Base-by-base conservation (phyloP, 2,113 vertebrate genomes). In the Cyprinodon brontotheroides region DNA sequence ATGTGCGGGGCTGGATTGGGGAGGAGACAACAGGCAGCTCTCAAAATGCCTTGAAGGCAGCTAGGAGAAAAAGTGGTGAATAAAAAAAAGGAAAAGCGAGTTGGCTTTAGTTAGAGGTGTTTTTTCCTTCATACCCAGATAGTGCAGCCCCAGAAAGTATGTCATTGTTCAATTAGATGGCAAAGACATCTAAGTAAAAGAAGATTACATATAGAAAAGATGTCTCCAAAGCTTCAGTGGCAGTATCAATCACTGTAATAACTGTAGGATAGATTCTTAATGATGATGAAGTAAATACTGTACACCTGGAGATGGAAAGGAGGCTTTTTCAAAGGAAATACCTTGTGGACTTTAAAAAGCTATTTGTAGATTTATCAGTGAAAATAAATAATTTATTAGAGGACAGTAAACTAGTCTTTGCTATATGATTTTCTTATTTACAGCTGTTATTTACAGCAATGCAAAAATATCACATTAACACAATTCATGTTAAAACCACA, bases 241-340 rank as follows among this genome's bases (percentile, higher is more conserved):
- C 62, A 37, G 85, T 81, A 93, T 93, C 90, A 87, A 89, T 91
- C 89, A 93, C 68, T 87, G 79, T 91, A 90, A 89, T 75, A 86
- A 87, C 85, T 82, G 57, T 62, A 45, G 64, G 74, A 89, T 89
- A 83, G 86, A 90, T 89, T 89, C 78, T 84, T 91, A 88, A 91
- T 93, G 85, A 92, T 91, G 89, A 92, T 88, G 86, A 84, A 90
- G 86, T 87, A 89, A 90, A 90, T 90, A 87, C 64, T 74, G 50
- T 69, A 78, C 57, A 84, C 73, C 67, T 43, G 68, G 68, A 61
- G 89, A 86, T 87, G 74, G 73, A 91, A 92, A 87, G 86, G 82
- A 67, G 70, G 73, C 76, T 66, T 82, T 83, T 84, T 86, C 70
- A 67, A 69, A 68, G 66, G 79, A 71, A 80, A 87, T 85, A 75